Base-by-base conservation (phyloP, 2,888 invertebrate genomes). In the Melinaea marsaeus region DNA sequence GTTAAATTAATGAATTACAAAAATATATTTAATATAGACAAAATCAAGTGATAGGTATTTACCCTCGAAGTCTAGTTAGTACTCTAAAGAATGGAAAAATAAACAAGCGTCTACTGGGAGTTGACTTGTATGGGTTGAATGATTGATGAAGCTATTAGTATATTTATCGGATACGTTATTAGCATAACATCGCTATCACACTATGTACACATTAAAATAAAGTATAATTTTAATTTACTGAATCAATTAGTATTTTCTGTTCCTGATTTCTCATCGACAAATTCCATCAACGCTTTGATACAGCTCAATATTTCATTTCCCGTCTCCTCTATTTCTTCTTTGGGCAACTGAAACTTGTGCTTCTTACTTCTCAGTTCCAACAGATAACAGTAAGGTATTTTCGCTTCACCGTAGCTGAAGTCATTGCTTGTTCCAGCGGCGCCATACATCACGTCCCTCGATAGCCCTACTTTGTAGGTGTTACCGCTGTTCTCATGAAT, bases 341-440 rank as follows among this genome's bases (percentile, higher is more conserved):
- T 79, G 0, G 89, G 89, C 46, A 85, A 64, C 69, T 71, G 78
- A 64, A 88, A 88, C 71, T 77, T 87, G 62, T 89, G 83, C 65
- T 83, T 73, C 62, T 82, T 86, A 71, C 85, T 88, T 64, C 85
- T 79, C 0, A 90, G 75, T 69, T 90, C 89, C 13, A 90, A 80
- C 7, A 88, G 83, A 67, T 89, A 90, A 68, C 86, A 86, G 74
- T 74, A 89, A 0, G 88, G 90, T 32, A 89, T 86, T 4, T 81
- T 77, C 0, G 81, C 84, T n/a, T 64, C 75, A 0, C 84, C 85
- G 67, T 88, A 84, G 47, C 84, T 80, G 78, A 84, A 89, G 61
- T 90, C 90, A 22, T 81, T 82, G 68, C 88, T 90, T 33, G 89
- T 88, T 2, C 90, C 88, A 0, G 88, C 75, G 0, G 88, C 88